Evolutionary conservation across 2,888 invertebrate genomes (phyloP).

Genomic region (Lymantria dispar): DNA sequence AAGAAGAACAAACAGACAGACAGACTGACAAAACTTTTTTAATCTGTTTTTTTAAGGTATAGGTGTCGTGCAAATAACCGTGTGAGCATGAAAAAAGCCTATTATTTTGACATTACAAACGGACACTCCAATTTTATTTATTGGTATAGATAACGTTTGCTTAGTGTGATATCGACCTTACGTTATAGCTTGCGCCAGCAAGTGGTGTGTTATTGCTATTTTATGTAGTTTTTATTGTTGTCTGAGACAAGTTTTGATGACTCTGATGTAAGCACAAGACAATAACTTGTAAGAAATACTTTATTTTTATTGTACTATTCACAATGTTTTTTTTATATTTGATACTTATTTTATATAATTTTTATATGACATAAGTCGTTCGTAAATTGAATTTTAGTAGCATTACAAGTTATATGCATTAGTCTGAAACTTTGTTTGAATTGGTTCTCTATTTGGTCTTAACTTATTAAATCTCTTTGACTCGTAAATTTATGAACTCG

Average conservation of each 20-base stretch:
- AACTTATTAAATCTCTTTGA: too few species aligned
- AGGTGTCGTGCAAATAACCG: too few species aligned
- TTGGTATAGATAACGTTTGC: neutral
- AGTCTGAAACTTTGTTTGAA: too few species aligned
- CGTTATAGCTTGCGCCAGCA: constrained; percentile 2
- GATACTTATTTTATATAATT: neutral
- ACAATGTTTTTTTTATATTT: constrained; percentile 1
- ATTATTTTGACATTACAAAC: too few species aligned
- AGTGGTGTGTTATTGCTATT: constrained; percentile 9
- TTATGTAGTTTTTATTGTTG: constrained; percentile 28
- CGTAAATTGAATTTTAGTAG: neutral
- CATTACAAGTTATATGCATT: too few species aligned
- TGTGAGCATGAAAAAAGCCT: too few species aligned
- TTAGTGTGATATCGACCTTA: neutral
- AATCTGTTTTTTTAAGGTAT: too few species aligned
- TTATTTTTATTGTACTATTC: constrained; percentile 11
- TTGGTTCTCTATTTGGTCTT: too few species aligned
- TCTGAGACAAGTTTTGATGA: constrained; percentile 18
- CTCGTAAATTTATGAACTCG: too few species aligned
- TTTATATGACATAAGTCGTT: constrained; percentile 2
- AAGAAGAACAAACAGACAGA: too few species aligned
- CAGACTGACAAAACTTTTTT: too few species aligned
- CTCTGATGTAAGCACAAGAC: constrained; percentile 2
- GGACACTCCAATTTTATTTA: too few species aligned
- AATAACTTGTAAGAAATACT: constrained; percentile 9